phyloP scores from a whole-genome alignment of 2,113 vertebrate genomes.

The Triplophysa rosa region DNA sequence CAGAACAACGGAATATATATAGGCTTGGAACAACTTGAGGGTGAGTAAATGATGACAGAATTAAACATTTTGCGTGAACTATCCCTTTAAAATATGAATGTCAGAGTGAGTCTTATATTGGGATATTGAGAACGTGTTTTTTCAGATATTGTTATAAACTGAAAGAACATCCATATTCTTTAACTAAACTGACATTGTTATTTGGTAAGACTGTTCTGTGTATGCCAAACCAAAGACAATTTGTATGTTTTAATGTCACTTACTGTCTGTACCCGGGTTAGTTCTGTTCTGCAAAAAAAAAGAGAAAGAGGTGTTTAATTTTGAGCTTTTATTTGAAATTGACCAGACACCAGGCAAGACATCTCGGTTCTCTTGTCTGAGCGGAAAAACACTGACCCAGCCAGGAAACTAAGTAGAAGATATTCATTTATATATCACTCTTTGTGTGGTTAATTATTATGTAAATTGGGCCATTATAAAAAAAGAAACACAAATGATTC shows the following conservation, averaged over 20 bases:
- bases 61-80: too few species aligned
- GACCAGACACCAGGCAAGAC: neutral
- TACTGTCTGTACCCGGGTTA: slow-evolving; percentile 41
- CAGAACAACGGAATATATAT: too few species aligned
- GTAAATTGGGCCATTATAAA: slow-evolving; percentile 47
- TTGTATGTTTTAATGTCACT: slow-evolving; percentile 31
- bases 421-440: neutral
- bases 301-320: neutral
- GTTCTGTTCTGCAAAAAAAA: slow-evolving; percentile 46
- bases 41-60: too few species aligned
- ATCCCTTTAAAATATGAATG: too few species aligned
- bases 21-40: too few species aligned
- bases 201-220: too few species aligned
- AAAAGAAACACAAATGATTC: neutral
- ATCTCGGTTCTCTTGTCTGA: slow-evolving; percentile 30
- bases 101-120: too few species aligned
- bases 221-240: neutral
- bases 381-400: neutral
- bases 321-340: neutral
- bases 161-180: too few species aligned
- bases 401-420: slow-evolving; percentile 16
- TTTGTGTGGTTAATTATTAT: slow-evolving; percentile 48
- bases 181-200: too few species aligned
- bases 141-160: too few species aligned
- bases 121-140: too few species aligned